Base-by-base conservation (phyloP, 92 coral and sea anemone species). In the Heliopora coerulea region DNA sequence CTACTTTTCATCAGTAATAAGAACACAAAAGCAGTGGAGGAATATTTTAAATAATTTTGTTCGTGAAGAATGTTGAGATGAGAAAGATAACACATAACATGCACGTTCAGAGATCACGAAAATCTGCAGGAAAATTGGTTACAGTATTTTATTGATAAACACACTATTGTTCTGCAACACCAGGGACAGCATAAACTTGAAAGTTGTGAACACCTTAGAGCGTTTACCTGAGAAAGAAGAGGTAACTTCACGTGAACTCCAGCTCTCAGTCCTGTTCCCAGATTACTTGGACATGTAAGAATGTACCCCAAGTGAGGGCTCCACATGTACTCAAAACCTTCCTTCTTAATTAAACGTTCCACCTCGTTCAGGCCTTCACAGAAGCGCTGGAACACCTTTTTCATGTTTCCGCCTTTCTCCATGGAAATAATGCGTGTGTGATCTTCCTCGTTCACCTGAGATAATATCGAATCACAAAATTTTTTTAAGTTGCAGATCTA, bases 171-270 rank as follows among this genome's bases (percentile, higher is more conserved):
- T 37, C 5, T 37, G 42, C 42, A 37, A n/a, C n/a, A n/a, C n/a
- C n/a, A n/a, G n/a, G n/a, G n/a, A n/a, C n/a, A n/a, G n/a, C n/a
- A n/a, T n/a, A n/a, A n/a, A n/a, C n/a, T n/a, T n/a, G n/a, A n/a
- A n/a, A n/a, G n/a, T n/a, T n/a, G n/a, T n/a, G n/a, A n/a, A n/a
- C n/a, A n/a, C n/a, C n/a, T n/a, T n/a, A n/a, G n/a, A n/a, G n/a
- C n/a, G n/a, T n/a, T n/a, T 79, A 84, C 96, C 89, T 90, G 83
- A 35, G 88, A 80, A 79, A 95, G 78, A 56, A 85, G 57, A n/a
- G 99, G 96, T 13, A 95, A 89, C 58, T 95, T 95, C 50, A 95
- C 99, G 54, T 95, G 99, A 19, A 95, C 99, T 9, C 99, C 99
- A 65, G 99, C 99, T 57, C 99, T 86, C 17, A 95, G 83, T 11